Base-by-base conservation (phyloP, 2,888 invertebrate species). In the Monopis laevigella region DNA sequence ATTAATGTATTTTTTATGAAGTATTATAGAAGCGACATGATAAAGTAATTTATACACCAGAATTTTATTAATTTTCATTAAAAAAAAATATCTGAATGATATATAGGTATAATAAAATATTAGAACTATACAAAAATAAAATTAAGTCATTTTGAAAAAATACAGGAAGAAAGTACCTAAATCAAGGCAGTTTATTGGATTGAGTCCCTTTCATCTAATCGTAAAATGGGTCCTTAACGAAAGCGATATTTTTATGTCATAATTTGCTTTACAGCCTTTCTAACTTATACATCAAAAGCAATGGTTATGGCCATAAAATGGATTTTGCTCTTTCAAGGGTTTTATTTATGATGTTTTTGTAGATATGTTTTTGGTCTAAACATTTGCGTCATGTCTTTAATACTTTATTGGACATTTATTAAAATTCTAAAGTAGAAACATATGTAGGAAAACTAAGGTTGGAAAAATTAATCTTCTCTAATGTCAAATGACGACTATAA, bases 121-220 rank as follows among this genome's bases (percentile, higher is more conserved):
- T 27, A 11, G 10, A n/a, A 27, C 10, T n/a, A 27, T 27, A 27
- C 11, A 2, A 27, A 27, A 6, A n/a, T 27, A n/a, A n/a, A n/a
- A n/a, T n/a, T n/a, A n/a, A n/a, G 27, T 27, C 27, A 27, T 27
- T n/a, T n/a, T n/a, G n/a, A n/a, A n/a, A n/a, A n/a, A n/a, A n/a
- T 13, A 12, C 29, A 29, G 29, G 29, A 29, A 29, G 13, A 6
- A 12, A 29, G 14, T 29, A n/a, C n/a, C 6, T 24, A 11, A 34
- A 34, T 34, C 34, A 34, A 34, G 16, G 4, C n/a, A 2, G 34
- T 34, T 34, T 32, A 32, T 32, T 14, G 4, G 7, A 34, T 34
- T 18, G 34, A 34, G 17, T 11, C 16, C 34, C 34, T 36, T 36
- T 36, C 36, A 36, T 36, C 21, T 36, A 4, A 21, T 36, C 36